Evolutionary conservation across 92 coral and sea anemone species (phyloP).

Genomic region (Porites cylindrica): DNA sequence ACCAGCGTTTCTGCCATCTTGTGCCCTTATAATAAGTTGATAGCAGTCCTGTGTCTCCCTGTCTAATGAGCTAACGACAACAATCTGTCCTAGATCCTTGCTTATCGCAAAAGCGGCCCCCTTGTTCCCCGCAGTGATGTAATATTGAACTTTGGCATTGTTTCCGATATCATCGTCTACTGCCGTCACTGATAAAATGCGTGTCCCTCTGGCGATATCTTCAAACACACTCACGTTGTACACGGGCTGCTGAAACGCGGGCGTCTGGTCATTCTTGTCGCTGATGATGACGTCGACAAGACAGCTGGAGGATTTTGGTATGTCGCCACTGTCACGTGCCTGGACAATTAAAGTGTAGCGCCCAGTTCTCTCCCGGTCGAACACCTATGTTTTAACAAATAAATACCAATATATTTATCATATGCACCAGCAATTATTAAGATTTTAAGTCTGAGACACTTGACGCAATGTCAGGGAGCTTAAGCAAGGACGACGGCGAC

Average conservation of each 20-base stretch:
- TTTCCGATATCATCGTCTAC: constrained; percentile 83
- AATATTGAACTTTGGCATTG: constrained; percentile 81
- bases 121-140: constrained; percentile 84
- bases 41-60: constrained; percentile 78
- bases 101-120: constrained; percentile 84
- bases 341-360: constrained; percentile 72
- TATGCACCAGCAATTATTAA: too few species aligned
- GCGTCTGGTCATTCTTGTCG: constrained; percentile 89
- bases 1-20: constrained; percentile 92
- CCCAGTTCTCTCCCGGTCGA: constrained; percentile 82
- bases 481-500: too few species aligned
- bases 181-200: constrained; percentile 76
- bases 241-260: constrained; percentile 65
- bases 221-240: constrained; percentile 81
- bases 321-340: constrained; percentile 83
- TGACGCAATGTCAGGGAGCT: too few species aligned
- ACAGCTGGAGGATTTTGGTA: constrained; percentile 49
- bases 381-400: constrained; percentile 10
- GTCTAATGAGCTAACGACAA: constrained; percentile 79
- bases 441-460: too few species aligned
- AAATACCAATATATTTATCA: too few species aligned
- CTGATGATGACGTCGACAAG: constrained; percentile 74
- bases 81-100: constrained; percentile 80
- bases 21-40: constrained; percentile 76
- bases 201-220: constrained; percentile 64